phyloP scores from a whole-genome alignment of 1,140 invertebrate species.

The Drosophila littoralis region DNA sequence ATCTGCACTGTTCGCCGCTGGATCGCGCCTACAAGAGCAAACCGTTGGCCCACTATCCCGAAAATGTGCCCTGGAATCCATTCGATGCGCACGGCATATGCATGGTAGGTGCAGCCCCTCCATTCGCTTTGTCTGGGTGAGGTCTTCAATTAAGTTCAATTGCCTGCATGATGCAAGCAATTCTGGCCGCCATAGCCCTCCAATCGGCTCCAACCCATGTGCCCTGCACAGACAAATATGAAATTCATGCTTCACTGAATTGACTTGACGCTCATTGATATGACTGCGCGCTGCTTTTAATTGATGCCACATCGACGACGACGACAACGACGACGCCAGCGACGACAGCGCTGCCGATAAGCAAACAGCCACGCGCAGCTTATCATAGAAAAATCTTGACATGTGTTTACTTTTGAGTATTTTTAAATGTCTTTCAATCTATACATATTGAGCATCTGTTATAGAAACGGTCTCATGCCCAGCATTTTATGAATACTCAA shows the following conservation, averaged over 20 bases:
- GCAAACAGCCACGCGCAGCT: slow-evolving; percentile 20
- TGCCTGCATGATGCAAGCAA: slow-evolving; percentile 49
- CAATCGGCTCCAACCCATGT: slow-evolving; percentile 7
- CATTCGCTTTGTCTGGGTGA: slow-evolving; percentile 23
- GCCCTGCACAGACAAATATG: slow-evolving; percentile 36
- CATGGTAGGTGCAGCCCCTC: slow-evolving; percentile 87
- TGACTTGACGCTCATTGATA: slow-evolving; percentile 52
- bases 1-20: slow-evolving; percentile 94
- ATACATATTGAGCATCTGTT: slow-evolving; percentile 7
- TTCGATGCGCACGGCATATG: slow-evolving; percentile 98
- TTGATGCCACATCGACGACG: slow-evolving; percentile 68
- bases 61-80: slow-evolving; percentile 94
- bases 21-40: slow-evolving; percentile 97
- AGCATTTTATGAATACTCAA: not conserved
- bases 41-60: slow-evolving; percentile 97
- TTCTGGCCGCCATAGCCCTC: slow-evolving; percentile 2
- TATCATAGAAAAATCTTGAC: slow-evolving; percentile 57
- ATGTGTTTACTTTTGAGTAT: slow-evolving; percentile 23
- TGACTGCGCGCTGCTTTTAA: slow-evolving; percentile 49
- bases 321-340: slow-evolving; percentile 4
- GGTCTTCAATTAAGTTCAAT: slow-evolving; percentile 76
- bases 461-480: not conserved
- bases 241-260: slow-evolving; percentile 66
- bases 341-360: slow-evolving; percentile 37
- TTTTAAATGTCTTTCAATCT: not conserved